Evolutionary conservation across 2,797 vertebrate genomes (phyloP).

Genomic region (Pelobates cultripes): DNA sequence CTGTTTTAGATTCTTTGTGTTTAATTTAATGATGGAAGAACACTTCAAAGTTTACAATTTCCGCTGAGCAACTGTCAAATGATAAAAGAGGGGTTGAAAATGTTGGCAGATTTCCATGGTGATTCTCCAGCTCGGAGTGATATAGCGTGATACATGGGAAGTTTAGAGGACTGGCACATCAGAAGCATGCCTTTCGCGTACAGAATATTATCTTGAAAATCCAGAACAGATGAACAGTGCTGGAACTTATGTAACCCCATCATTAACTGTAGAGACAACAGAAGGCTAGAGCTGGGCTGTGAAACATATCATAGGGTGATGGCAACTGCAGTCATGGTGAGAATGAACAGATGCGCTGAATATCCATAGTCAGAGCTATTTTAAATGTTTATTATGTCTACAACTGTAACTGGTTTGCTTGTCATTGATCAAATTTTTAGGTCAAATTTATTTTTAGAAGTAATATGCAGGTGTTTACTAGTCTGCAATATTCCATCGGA

Average conservation of each 20-base stretch:
- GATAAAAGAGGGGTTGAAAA: conserved; percentile 17
- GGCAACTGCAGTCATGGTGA: conserved; percentile 18
- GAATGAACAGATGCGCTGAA: conserved; percentile 39
- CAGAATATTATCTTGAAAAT: conserved; percentile 1
- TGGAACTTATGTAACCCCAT: conserved; percentile 18
- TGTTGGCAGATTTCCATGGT: conserved; percentile 9
- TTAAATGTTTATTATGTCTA: background rate
- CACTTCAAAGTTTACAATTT: conserved; percentile 5
- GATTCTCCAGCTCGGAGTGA: background rate
- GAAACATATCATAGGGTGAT: conserved; percentile 36
- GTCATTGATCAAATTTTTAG: background rate
- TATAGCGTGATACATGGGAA: conserved; percentile 16
- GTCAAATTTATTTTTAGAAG: background rate
- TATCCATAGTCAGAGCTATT: background rate
- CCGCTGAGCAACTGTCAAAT: background rate
- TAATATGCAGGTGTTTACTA: too few species aligned
- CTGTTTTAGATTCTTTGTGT: background rate
- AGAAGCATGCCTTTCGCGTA: conserved; percentile 5
- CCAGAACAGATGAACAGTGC: conserved; percentile 29
- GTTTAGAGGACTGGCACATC: conserved; percentile 10
- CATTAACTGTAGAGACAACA: conserved; percentile 39
- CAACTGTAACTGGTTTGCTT: background rate
- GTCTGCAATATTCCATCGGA: too few species aligned
- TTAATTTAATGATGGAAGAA: background rate
- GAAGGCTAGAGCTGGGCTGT: conserved; percentile 35